Percentiles rank a stretch among this genome's conserved stretches.
Conservation (phyloP, 30 jellyfish, hydroid and myxozoan species). For the Aurelia coerulea region DNA sequence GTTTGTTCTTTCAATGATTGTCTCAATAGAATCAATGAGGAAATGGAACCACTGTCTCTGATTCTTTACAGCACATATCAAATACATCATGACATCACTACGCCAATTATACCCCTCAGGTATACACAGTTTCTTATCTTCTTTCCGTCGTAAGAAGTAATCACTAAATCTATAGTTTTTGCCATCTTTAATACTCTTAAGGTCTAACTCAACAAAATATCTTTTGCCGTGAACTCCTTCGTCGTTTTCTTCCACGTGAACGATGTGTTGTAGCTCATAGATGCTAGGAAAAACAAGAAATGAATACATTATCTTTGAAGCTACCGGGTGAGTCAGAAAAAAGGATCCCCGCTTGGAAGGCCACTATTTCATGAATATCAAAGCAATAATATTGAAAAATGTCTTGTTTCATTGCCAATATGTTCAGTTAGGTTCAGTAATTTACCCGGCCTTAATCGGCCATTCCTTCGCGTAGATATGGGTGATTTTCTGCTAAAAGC, state of each 20-base stretch:
- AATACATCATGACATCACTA: conserved; percentile 40
- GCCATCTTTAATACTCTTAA: conserved; percentile 25
- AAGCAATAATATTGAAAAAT: no score
- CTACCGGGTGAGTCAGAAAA: no score
- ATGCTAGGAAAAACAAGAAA: conserved; percentile 23
- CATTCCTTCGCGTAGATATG: no score
- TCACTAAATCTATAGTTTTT: conserved; percentile 81
- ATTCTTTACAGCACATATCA: conserved; percentile 84
- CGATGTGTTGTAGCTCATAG: conserved; percentile 61
- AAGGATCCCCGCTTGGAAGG: no score
- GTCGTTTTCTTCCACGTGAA: conserved; percentile 83
- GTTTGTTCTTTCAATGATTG: conserved; percentile 51
- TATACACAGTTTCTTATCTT: conserved; percentile 51
- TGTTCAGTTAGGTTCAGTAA: no score
- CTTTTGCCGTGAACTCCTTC: conserved; percentile 79
- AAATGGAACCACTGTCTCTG: conserved; percentile 86
- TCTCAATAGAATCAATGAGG: conserved; percentile 63
- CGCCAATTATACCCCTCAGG: conserved; percentile 86
- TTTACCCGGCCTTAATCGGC: no score
- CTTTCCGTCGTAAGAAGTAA: conserved; percentile 56
- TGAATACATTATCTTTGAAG: neutral
- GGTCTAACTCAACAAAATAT: conserved; percentile 90
- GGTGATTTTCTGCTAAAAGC: no score
- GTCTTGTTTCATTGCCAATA: no score
- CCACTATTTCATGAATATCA: no score